Evolutionary conservation across 2,113 vertebrate species (phyloP).

Genomic region (Eublepharis macularius): DNA sequence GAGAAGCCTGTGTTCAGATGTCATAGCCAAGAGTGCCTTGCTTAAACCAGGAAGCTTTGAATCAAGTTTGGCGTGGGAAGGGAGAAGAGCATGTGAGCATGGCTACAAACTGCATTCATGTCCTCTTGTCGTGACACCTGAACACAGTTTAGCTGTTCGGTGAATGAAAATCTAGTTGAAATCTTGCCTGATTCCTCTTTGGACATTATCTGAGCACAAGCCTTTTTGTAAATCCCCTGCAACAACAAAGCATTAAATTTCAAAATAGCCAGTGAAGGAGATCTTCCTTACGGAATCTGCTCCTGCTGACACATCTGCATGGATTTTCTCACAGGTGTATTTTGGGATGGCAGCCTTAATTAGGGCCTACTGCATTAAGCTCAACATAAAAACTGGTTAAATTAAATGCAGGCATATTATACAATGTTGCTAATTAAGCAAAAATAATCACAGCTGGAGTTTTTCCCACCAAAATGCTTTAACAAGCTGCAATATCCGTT

Average conservation of each 20-base stretch:
- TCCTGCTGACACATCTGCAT: background rate
- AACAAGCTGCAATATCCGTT: constrained; percentile 5
- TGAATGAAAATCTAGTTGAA: too few relatives aligned
- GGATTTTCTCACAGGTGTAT: background rate
- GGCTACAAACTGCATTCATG: too few relatives aligned
- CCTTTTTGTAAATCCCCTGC: background rate
- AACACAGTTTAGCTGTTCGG: too few relatives aligned
- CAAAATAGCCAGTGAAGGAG: background rate
- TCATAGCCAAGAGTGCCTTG: too few relatives aligned
- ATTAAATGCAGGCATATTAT: background rate
- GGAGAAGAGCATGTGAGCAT: too few relatives aligned
- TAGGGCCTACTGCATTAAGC: background rate
- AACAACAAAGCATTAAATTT: background rate
- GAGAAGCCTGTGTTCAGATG: too few relatives aligned
- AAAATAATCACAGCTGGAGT: constrained; percentile 51
- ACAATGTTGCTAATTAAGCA: constrained; percentile 37
- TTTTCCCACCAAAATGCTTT: constrained; percentile 63
- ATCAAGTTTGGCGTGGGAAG: too few relatives aligned
- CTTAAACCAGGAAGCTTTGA: too few relatives aligned
- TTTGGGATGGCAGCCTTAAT: background rate
- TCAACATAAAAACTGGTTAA: accelerated
- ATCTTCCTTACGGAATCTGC: background rate
- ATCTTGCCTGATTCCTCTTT: too few relatives aligned
- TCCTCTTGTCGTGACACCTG: too few relatives aligned
- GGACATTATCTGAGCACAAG: background rate